These are phyloP conservation scores for Lethenteron reissneri DNA, from an alignment of 2,113 vertebrate species.

Conservation along the genomic window DNA sequence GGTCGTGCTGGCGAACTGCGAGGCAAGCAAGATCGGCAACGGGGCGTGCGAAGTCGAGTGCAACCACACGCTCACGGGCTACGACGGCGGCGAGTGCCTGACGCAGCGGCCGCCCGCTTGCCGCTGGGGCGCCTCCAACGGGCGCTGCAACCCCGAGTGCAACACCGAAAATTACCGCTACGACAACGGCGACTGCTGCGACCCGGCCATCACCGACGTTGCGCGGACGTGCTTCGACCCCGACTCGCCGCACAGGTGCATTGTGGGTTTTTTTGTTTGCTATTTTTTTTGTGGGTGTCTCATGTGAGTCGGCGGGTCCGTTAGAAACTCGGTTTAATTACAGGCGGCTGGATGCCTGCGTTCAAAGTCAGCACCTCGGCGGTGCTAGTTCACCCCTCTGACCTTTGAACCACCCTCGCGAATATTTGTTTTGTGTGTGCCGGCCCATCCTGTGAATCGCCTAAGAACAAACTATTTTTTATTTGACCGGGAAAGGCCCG, in stretches of 20 bases:
- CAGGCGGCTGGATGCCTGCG: no score
- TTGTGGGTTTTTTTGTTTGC: neutral
- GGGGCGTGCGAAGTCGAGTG: slow-evolving; percentile 70
- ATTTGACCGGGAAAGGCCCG: no score
- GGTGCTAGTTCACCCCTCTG: no score
- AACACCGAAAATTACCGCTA: slow-evolving; percentile 66
- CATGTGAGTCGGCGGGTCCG: no score
- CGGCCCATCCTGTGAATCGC: no score
- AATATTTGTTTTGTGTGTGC: no score
- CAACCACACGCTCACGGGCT: slow-evolving; percentile 74
- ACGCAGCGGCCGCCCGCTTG: slow-evolving; percentile 25
- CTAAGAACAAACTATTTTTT: no score
- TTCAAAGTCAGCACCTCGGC: no score
- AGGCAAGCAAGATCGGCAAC: slow-evolving; percentile 72
- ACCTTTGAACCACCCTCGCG: no score
- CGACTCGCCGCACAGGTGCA: slow-evolving; percentile 69
- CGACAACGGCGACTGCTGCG: slow-evolving; percentile 77
- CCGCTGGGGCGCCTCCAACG: slow-evolving; percentile 37
- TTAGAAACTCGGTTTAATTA: no score
- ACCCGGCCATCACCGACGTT: slow-evolving; percentile 80
- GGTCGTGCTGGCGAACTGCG: slow-evolving; percentile 79
- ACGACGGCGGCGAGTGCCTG: slow-evolving; percentile 56
- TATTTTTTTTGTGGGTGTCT: no score
- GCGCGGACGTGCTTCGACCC: slow-evolving; percentile 92
- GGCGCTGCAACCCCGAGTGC: slow-evolving; percentile 73